These are phyloP conservation scores for Acleris sparsana DNA, from an alignment of 2,888 invertebrate species.

Conservation along the genomic window DNA sequence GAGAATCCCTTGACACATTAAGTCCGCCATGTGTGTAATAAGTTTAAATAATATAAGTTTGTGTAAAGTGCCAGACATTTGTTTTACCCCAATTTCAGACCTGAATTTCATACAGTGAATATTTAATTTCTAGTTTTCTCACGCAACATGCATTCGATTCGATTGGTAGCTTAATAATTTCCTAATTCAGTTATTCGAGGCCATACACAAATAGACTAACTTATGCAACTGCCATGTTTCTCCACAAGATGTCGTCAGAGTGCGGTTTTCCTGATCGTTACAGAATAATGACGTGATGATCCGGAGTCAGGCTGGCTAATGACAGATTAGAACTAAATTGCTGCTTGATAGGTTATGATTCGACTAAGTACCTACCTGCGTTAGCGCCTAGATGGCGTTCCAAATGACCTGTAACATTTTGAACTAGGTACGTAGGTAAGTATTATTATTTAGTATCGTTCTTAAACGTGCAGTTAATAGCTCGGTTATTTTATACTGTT, in stretches of 20 bases:
- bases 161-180: slow-evolving; percentile 2
- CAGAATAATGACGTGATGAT: slow-evolving; percentile 12
- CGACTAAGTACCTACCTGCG: slow-evolving; percentile 1
- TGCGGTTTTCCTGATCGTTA: slow-evolving; percentile 28
- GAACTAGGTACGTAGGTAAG: not conserved
- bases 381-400: not conserved
- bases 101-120: too few species aligned
- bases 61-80: too few species aligned
- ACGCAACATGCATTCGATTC: not conserved
- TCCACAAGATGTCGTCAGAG: slow-evolving; percentile 16
- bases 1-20: too few species aligned
- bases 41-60: too few species aligned
- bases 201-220: slow-evolving; percentile 4
- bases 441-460: not conserved
- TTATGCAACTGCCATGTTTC: slow-evolving; percentile 18
- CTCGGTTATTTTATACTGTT: too few species aligned
- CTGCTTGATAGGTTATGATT: slow-evolving; percentile 6
- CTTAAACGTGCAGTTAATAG: too few species aligned
- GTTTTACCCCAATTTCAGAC: too few species aligned
- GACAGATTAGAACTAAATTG: slow-evolving; percentile 14
- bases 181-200: slow-evolving; percentile 20
- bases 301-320: not conserved
- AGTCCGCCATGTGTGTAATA: too few species aligned
- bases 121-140: too few species aligned
- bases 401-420: not conserved